Percentiles rank a stretch among this genome's conserved stretches.
phyloP scores from a whole-genome alignment of 2,797 vertebrate genomes.

The Salarias fasciatus region DNA sequence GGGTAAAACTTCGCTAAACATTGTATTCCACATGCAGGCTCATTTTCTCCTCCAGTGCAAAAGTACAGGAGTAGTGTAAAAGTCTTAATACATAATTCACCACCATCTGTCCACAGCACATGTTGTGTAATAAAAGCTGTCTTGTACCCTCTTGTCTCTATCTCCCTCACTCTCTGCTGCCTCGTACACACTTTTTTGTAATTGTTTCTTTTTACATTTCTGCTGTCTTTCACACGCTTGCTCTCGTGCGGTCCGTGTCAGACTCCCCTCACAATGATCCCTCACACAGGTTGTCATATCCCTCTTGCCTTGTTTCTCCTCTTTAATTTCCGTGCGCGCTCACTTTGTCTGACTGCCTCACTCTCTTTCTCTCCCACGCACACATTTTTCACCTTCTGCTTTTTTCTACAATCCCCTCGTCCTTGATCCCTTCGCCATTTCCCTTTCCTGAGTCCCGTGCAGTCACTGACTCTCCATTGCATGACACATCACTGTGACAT shows the following conservation, averaged over 20 bases:
- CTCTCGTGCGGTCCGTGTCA: slow-evolving; percentile 21
- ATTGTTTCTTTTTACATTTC: slow-evolving; percentile 3
- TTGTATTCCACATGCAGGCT: slow-evolving; percentile 61
- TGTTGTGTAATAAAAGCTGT: slow-evolving; percentile 75
- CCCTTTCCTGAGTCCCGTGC: not conserved
- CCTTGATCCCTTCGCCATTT: not conserved
- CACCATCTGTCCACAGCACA: slow-evolving; percentile 77
- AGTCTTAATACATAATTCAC: slow-evolving; percentile 77
- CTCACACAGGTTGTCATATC: slow-evolving; percentile 6
- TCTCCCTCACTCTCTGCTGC: slow-evolving; percentile 25
- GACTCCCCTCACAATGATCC: not conserved
- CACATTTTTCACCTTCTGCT: not conserved
- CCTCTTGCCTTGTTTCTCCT: not conserved
- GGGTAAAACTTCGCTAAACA: slow-evolving; percentile 63
- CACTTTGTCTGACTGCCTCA: not conserved
- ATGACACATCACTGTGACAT: slow-evolving; percentile 10
- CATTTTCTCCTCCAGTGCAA: slow-evolving; percentile 64
- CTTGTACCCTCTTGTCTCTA: slow-evolving; percentile 58
- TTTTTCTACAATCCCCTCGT: slow-evolving; percentile 3
- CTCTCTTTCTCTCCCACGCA: slow-evolving; percentile 12
- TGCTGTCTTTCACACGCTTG: slow-evolving; percentile 16
- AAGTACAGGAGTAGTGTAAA: slow-evolving; percentile 64
- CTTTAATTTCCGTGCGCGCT: slow-evolving; percentile 19
- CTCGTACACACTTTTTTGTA: not conserved
- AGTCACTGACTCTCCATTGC: slow-evolving; percentile 23